Conservation (phyloP, 1,140 invertebrate genomes). For the Adelges cooleyi region DNA sequence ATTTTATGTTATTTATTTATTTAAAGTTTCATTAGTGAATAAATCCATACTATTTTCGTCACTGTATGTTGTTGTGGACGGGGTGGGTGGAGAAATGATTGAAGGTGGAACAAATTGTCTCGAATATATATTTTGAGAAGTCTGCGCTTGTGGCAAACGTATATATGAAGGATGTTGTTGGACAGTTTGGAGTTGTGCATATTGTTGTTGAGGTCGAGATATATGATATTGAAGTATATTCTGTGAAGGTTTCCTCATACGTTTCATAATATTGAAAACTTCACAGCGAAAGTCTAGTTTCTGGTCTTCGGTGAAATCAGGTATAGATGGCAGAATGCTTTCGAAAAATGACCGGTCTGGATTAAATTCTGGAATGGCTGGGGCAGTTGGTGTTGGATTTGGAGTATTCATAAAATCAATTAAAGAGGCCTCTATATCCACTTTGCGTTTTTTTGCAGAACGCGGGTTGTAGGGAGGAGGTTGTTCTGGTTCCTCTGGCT, state of each 20-base stretch:
- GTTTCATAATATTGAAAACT: neutral
- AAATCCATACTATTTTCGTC: too few relatives aligned
- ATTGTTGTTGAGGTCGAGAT: too few relatives aligned
- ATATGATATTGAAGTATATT: too few relatives aligned
- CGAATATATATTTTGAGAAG: too few relatives aligned
- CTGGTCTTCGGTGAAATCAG: neutral
- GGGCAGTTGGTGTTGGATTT: neutral
- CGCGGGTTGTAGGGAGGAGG: neutral
- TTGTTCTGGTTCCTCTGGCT: neutral
- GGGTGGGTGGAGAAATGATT: too few relatives aligned
- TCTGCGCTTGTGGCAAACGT: too few relatives aligned
- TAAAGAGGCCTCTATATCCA: neutral
- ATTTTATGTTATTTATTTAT: too few relatives aligned
- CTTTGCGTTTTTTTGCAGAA: neutral
- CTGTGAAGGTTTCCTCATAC: neutral
- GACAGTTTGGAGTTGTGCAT: too few relatives aligned
- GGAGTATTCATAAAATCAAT: conserved; percentile 3
- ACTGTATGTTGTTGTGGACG: too few relatives aligned
- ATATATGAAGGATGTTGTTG: too few relatives aligned
- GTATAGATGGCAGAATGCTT: neutral
- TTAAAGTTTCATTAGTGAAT: too few relatives aligned
- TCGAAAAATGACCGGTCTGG: neutral
- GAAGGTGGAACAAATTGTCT: too few relatives aligned
- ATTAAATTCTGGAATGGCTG: neutral
- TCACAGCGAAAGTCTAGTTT: neutral